Percentiles rank a stretch among this genome's conserved stretches.
Evolutionary conservation across 2,888 invertebrate genomes (phyloP).

Genomic region (Lasioglossum marginatum): DNA sequence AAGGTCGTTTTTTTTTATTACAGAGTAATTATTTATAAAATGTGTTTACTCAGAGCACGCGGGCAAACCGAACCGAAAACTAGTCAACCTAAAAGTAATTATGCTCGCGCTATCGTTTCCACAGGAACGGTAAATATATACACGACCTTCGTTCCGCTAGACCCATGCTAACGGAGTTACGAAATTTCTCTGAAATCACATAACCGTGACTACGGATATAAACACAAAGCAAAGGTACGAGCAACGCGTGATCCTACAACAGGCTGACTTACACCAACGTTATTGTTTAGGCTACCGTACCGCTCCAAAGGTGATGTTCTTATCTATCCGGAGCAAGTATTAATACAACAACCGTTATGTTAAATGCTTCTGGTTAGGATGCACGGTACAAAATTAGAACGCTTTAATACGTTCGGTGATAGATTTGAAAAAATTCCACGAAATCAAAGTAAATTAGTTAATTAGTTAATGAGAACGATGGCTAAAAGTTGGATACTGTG

Average conservation of each 20-base stretch:
- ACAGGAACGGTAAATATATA: not conserved
- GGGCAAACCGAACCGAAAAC: not conserved
- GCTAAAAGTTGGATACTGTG: too few species aligned
- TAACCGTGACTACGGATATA: conserved; percentile 8
- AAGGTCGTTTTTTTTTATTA: not conserved
- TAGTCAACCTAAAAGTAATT: not conserved
- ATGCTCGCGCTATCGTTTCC: not conserved
- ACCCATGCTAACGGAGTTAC: not conserved
- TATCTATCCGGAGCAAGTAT: not conserved
- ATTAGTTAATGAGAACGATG: too few species aligned
- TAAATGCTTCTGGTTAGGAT: not conserved
- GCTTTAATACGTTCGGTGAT: too few species aligned
- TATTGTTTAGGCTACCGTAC: not conserved
- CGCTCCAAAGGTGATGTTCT: not conserved
- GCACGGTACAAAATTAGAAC: too few species aligned
- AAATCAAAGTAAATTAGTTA: too few species aligned
- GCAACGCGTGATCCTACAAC: not conserved
- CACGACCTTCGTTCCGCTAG: not conserved
- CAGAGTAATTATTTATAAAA: not conserved
- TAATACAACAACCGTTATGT: not conserved
- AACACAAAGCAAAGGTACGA: not conserved
- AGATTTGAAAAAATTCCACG: too few species aligned
- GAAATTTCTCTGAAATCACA: conserved; percentile 4
- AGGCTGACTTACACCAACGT: not conserved
- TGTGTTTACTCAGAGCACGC: not conserved